A percentile compares a stretch with the other conserved stretches of the same genome.
Conservation (phyloP, 2,797 vertebrate genomes). For the Hydrophis major region DNA sequence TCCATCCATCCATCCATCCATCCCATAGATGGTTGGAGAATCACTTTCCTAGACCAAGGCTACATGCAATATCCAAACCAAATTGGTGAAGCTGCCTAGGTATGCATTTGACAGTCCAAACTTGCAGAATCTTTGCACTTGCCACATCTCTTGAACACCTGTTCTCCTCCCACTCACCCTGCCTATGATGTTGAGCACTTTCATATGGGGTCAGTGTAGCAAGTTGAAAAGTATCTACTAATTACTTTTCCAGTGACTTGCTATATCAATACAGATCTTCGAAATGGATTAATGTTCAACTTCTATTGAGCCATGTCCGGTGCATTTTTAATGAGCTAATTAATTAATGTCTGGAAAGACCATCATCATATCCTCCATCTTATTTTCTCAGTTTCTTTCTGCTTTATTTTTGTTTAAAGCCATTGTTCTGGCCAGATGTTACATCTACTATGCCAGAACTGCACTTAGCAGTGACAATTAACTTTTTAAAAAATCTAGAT, state of each 20-base stretch:
- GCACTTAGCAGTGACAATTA: not conserved
- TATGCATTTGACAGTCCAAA: not conserved
- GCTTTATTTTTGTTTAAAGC: not conserved
- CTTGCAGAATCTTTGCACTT: not conserved
- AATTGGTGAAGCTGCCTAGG: not conserved
- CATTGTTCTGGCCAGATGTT: not conserved
- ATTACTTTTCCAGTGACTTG: not conserved
- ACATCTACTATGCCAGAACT: not conserved
- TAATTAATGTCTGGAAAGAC: not conserved
- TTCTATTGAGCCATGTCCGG: not conserved
- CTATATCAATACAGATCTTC: not conserved
- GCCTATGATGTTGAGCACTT: not conserved
- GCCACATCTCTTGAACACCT: not conserved
- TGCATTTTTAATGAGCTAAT: not conserved
- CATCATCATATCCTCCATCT: not conserved
- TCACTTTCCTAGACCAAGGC: not conserved
- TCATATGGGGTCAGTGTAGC: not conserved
- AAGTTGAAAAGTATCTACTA: not conserved
- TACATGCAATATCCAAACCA: not conserved
- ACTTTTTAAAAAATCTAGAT: not conserved
- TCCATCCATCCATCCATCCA: not conserved
- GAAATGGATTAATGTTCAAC: not conserved
- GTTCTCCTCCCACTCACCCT: not conserved
- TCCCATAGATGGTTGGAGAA: not conserved
- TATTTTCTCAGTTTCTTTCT: not conserved